Conservation (phyloP, 2,888 invertebrate species). For the Archips crataeganus region DNA sequence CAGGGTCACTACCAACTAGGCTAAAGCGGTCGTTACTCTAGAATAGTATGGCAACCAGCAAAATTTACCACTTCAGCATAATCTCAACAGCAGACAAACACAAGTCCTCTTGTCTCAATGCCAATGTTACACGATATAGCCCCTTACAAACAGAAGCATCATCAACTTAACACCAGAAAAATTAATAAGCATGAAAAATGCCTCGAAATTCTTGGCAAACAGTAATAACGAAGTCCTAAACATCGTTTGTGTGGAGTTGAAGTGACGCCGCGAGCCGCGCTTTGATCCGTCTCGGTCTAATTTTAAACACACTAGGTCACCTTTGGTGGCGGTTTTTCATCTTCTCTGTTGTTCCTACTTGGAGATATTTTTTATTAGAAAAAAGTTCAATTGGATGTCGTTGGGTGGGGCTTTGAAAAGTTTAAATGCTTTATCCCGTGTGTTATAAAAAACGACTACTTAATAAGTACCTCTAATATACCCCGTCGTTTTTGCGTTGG, state of each 20-base stretch:
- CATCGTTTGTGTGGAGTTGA: slow-evolving; percentile 25
- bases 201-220: slow-evolving; percentile 18
- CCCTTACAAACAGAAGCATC: neutral
- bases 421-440: too few relatives aligned
- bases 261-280: slow-evolving; percentile 24
- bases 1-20: too few relatives aligned
- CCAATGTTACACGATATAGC: neutral
- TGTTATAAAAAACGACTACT: too few relatives aligned
- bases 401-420: too few relatives aligned
- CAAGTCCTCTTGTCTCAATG: neutral
- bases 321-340: slow-evolving; percentile 27
- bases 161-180: neutral
- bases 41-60: too few relatives aligned
- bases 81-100: neutral
- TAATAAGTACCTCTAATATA: too few relatives aligned
- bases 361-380: too few relatives aligned
- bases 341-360: slow-evolving; percentile 4
- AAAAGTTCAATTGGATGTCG: too few relatives aligned
- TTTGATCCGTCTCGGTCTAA: slow-evolving; percentile 38
- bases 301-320: slow-evolving; percentile 39
- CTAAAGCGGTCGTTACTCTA: too few relatives aligned
- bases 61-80: neutral
- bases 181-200: slow-evolving; percentile 22
- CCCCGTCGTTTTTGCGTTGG: too few relatives aligned
- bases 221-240: slow-evolving; percentile 18